Conservation (phyloP, 1,140 invertebrate species). For the Globodera ellingtonae region DNA sequence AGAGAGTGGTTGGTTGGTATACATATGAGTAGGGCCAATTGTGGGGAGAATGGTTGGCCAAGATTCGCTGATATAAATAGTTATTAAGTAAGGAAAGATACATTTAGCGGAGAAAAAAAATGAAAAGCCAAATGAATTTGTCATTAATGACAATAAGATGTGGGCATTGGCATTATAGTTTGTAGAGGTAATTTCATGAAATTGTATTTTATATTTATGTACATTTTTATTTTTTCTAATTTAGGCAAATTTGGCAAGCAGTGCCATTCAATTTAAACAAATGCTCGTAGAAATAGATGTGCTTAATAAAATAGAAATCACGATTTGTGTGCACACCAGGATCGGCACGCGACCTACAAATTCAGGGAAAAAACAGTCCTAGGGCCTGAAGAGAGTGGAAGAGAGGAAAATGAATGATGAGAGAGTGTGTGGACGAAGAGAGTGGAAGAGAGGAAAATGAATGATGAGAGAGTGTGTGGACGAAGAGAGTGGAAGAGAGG, state of each 20-base stretch:
- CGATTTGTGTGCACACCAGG: background rate
- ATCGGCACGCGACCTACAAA: slow-evolving; percentile 1
- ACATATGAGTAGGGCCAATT: too few relatives aligned
- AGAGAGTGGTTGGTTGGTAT: too few relatives aligned
- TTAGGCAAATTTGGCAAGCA: background rate
- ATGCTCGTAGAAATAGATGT: background rate
- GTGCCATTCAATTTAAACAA: background rate
- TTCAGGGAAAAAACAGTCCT: background rate
- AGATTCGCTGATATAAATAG: too few relatives aligned
- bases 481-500: background rate
- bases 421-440: background rate
- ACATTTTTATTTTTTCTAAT: background rate
- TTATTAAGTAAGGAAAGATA: too few relatives aligned
- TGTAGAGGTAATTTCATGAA: too few relatives aligned
- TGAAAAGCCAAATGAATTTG: too few relatives aligned
- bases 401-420: background rate
- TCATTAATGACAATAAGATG: too few relatives aligned
- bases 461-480: too few relatives aligned
- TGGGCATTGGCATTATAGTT: too few relatives aligned
- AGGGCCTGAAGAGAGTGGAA: background rate
- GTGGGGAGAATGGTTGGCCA: too few relatives aligned
- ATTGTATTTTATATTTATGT: too few relatives aligned
- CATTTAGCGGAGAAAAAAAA: too few relatives aligned
- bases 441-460: background rate
- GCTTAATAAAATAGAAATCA: background rate